These are phyloP conservation scores for Barbus barbus DNA, from an alignment of 2,113 vertebrate species.

Conservation along the genomic window DNA sequence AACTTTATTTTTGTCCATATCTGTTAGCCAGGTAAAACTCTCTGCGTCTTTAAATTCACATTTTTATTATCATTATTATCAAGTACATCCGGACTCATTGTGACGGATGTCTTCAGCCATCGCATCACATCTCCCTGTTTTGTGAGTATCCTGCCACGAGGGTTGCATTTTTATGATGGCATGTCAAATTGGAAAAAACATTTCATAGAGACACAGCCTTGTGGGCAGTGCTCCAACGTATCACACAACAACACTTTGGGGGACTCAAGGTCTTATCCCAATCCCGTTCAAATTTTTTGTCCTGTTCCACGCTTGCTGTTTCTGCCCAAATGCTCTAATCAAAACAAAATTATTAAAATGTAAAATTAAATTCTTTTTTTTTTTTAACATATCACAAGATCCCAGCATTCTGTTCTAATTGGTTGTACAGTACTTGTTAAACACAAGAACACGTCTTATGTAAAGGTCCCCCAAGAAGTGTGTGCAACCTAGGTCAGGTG, in stretches of 20 bases:
- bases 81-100: not conserved
- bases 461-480: no score
- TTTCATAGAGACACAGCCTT: not conserved
- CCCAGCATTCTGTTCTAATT: no score
- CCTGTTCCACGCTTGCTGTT: no score
- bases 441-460: no score
- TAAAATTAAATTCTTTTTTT: no score
- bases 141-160: not conserved
- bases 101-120: slow-evolving; percentile 9
- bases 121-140: not conserved
- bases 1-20: not conserved
- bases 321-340: no score
- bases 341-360: no score
- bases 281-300: no score
- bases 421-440: no score
- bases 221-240: not conserved
- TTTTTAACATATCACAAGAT: no score
- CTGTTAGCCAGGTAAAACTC: not conserved
- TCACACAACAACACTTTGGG: slow-evolving; percentile 2
- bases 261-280: not conserved
- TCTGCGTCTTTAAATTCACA: not conserved
- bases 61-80: not conserved
- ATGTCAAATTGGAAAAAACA: slow-evolving; percentile 18
- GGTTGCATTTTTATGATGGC: not conserved
- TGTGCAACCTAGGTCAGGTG: not conserved